phyloP scores from a whole-genome alignment of 2,113 vertebrate species.

The Morone chrysops region DNA sequence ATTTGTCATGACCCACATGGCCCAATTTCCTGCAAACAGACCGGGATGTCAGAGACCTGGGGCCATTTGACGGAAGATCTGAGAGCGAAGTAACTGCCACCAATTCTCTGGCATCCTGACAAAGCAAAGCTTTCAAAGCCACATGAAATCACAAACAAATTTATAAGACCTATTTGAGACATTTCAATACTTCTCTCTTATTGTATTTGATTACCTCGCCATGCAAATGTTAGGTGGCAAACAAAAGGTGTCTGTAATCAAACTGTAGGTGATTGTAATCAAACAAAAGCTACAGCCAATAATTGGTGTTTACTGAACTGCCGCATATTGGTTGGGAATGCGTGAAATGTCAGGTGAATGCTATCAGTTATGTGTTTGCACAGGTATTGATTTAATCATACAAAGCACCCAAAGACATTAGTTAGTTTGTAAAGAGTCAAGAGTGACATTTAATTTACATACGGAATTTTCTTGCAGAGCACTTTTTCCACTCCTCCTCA shows the following conservation, averaged over 20 bases:
- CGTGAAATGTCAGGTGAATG: slow-evolving; percentile 42
- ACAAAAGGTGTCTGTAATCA: slow-evolving; percentile 44
- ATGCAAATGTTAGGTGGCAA: slow-evolving; percentile 49
- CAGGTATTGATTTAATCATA: slow-evolving; percentile 13
- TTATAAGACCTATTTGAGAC: not conserved
- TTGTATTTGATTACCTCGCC: slow-evolving; percentile 37
- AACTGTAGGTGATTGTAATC: slow-evolving; percentile 48
- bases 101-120: slow-evolving; percentile 6
- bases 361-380: slow-evolving; percentile 21
- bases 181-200: slow-evolving; percentile 15
- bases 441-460: slow-evolving; percentile 5
- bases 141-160: not conserved
- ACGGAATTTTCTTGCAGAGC: too few species aligned
- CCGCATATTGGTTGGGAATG: slow-evolving; percentile 17
- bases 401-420: slow-evolving; percentile 7
- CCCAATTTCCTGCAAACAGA: slow-evolving; percentile 40
- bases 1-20: slow-evolving; percentile 66
- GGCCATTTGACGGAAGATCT: slow-evolving; percentile 36
- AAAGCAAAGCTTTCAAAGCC: slow-evolving; percentile 1
- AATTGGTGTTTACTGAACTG: slow-evolving; percentile 44
- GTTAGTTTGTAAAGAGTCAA: not conserved
- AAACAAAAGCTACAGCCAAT: slow-evolving; percentile 46
- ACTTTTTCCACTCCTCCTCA: too few species aligned
- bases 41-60: slow-evolving; percentile 35
- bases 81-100: not conserved